Base-by-base conservation (phyloP, 2,888 invertebrate species). In the Asteroscopus sphinx region DNA sequence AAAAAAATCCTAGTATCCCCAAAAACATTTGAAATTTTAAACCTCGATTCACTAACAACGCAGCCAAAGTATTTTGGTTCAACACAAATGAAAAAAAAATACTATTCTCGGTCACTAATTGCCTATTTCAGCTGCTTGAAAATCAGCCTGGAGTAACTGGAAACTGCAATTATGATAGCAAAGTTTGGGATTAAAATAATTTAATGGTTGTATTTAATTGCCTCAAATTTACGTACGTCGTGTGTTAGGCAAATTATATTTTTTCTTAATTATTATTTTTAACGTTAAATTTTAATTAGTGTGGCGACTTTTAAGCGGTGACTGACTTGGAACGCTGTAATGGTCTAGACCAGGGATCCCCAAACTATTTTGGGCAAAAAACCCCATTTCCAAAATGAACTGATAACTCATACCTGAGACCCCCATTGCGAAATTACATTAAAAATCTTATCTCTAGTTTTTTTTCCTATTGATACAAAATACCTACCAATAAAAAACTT, bases 81-180 rank as follows among this genome's bases (percentile, higher is more conserved):
- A 59, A 45, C 16, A 44, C 40, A 61, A 42, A 66, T 26, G 33
- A 63, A 63, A 44, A 66, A 73, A 74, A 81, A 81, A 76, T 76
- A 70, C 65, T 78, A 74, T 74, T 76, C 65, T 39, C 69, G 56
- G 63, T 65, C 51, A 66, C 80, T 84, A 85, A 86, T 87, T 85
- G 82, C 81, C 81, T 84, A 80, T 84, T 84, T 76, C 73, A 75
- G 72, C 74, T 69, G 68, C 65, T 65, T 76, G 77, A 72, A 81
- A 82, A 78, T 76, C 77, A 73, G 77, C 73, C 63, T 49, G 46
- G 54, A 54, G 57, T 68, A 70, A 76, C 74, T 76, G 76, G 67
- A 73, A 80, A 78, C 73, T 67, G 72, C 73, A 79, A 81, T 84
- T 81, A 83, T 81, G 77, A 82, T 73, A 76, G 72, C 73, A 58